Evolutionary conservation across 2,888 invertebrate genomes (phyloP).

Genomic region (Cataglyphis livida): DNA sequence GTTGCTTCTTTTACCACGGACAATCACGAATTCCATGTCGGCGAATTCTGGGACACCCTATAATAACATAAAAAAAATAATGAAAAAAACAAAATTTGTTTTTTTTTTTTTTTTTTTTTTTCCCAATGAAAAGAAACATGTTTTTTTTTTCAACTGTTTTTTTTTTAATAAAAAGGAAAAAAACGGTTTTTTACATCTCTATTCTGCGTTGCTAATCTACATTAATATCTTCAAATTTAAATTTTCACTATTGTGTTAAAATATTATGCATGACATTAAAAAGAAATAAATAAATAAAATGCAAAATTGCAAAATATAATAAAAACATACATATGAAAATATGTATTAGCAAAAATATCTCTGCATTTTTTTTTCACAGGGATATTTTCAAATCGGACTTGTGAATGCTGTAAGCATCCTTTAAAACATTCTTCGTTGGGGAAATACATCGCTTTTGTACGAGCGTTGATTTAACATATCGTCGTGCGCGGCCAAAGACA

Average conservation of each 20-base stretch:
- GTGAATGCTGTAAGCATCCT: neutral
- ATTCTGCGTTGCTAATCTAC: neutral
- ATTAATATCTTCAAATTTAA: neutral
- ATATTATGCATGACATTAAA: neutral
- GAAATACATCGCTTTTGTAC: conserved; percentile 61
- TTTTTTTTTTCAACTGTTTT: too few relatives aligned
- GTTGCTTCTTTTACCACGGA: too few relatives aligned
- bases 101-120: too few relatives aligned
- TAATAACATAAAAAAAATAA: too few relatives aligned
- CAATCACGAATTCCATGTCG: too few relatives aligned
- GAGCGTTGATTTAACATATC: conserved; percentile 31
- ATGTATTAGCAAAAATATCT: neutral
- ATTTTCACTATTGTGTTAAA: neutral
- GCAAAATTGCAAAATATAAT: neutral
- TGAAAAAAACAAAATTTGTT: too few relatives aligned
- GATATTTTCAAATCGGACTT: conserved; percentile 1
- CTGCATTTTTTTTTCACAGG: neutral
- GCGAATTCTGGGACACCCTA: too few relatives aligned
- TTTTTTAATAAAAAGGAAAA: too few relatives aligned
- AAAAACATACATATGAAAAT: neutral
- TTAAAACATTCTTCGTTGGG: conserved; percentile 20
- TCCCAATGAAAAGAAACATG: too few relatives aligned
- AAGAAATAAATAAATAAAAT: neutral
- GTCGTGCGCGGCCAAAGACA: conserved; percentile 49
- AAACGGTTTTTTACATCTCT: too few relatives aligned